A percentile compares a stretch with the other conserved stretches of the same genome.
phyloP scores from a whole-genome alignment of 2,888 invertebrate genomes.

The Andrena fulva region DNA sequence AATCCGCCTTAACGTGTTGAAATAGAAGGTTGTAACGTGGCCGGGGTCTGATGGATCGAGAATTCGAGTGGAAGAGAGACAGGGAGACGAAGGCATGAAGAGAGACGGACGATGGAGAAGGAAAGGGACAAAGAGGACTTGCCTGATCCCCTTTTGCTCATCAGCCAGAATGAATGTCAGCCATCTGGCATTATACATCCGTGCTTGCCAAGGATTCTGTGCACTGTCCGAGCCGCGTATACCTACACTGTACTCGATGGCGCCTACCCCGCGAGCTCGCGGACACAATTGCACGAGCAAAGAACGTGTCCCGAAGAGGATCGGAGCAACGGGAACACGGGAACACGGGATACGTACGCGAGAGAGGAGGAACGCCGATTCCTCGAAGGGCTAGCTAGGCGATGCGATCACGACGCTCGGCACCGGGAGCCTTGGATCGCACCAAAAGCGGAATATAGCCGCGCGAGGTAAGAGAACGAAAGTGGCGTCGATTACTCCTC shows the following conservation, averaged over 20 bases:
- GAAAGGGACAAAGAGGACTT: slow-evolving; percentile 52
- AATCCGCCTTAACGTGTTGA: slow-evolving; percentile 23
- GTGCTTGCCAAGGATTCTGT: slow-evolving; percentile 44
- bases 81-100: neutral
- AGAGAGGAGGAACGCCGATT: slow-evolving; percentile 28
- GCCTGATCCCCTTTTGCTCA: slow-evolving; percentile 41
- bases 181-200: slow-evolving; percentile 68
- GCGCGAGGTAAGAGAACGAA: slow-evolving; percentile 52
- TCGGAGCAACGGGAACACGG: neutral
- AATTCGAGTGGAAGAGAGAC: slow-evolving; percentile 10
- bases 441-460: slow-evolving; percentile 49
- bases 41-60: slow-evolving; percentile 37
- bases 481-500: slow-evolving; percentile 47
- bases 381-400: slow-evolving; percentile 28
- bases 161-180: slow-evolving; percentile 66
- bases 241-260: slow-evolving; percentile 48
- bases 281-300: slow-evolving; percentile 33
- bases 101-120: neutral
- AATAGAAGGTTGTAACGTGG: slow-evolving; percentile 37
- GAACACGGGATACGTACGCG: neutral
- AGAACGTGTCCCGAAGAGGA: slow-evolving; percentile 22
- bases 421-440: slow-evolving; percentile 37
- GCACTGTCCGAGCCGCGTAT: slow-evolving; percentile 27
- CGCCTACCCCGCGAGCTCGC: slow-evolving; percentile 64
- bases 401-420: slow-evolving; percentile 5